Evolutionary conservation across 2,113 vertebrate genomes (phyloP).

Genomic region (Pelobates fuscus): DNA sequence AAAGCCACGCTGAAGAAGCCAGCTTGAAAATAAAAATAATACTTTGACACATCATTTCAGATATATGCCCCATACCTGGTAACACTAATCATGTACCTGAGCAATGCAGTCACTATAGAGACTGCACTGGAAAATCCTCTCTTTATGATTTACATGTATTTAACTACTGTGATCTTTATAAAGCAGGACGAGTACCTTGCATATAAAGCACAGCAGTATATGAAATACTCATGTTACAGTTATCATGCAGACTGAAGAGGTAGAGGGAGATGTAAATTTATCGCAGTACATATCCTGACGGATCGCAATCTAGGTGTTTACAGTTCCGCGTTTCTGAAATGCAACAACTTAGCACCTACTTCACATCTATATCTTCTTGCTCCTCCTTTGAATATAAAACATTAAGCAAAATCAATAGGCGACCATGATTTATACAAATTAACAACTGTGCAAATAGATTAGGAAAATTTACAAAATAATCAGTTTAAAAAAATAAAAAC

Average conservation of each 20-base stretch:
- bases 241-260: constrained; percentile 75
- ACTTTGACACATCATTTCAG: constrained; percentile 17
- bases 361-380: constrained; percentile 55
- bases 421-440: constrained; percentile 47
- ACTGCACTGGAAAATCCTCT: constrained; percentile 24
- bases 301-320: constrained; percentile 74
- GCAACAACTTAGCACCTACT: constrained; percentile 59
- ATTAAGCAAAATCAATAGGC: constrained; percentile 56
- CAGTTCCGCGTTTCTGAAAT: constrained; percentile 60
- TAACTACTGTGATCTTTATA: not conserved
- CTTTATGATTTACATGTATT: not conserved
- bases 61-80: constrained; percentile 4
- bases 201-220: constrained; percentile 32
- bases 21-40: constrained; percentile 28
- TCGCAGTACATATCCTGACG: constrained; percentile 58
- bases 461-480: constrained; percentile 51
- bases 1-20: constrained; percentile 14
- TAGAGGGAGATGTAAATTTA: constrained; percentile 63
- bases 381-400: constrained; percentile 64
- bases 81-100: constrained; percentile 39
- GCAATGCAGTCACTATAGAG: constrained; percentile 32
- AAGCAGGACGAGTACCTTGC: not conserved
- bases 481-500: constrained; percentile 54
- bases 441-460: constrained; percentile 46
- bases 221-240: constrained; percentile 68